Evolutionary conservation across 2,888 invertebrate species (phyloP), one percentile per base, ranked within the genome.

Genomic region (Trissoscelio sp.): DNA sequence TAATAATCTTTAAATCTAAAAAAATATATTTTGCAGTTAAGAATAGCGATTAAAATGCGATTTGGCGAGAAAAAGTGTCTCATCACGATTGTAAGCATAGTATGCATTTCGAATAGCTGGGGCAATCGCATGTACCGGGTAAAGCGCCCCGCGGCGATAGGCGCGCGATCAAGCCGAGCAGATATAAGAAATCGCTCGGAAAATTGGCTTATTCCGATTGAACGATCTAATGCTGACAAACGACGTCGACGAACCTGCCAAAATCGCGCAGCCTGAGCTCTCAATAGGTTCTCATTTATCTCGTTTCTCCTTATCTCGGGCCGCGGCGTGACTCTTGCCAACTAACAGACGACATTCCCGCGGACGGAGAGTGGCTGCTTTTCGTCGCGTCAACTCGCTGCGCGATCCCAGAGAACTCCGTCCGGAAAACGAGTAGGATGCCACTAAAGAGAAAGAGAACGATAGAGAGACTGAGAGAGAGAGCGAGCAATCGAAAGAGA

Each of bases 191-290:
- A 90, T 89, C 87, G 88, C 83, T 88, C 73, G 89, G 89, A 89
- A 90, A 90, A 90, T 90, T 89, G 89, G 88, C 87, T 89, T 89
- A 89, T 89, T 88, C 88, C 88, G 85, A 87, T 86, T 85, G 87
- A 85, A 81, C 87, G 85, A 83, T 83, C 85, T 86, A 87, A 87
- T 84, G 84, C 85, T 88, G 88, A 89, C 86, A 88, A 88, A 89
- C 86, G 87, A 86, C 86, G 83, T 85, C 84, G 85, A 84, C 81
- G 86, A 82, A 84, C 85, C 82, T 85, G 83, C 83, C 84, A 83
- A 86, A 87, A 86, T 86, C 83, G 81, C 84, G 42, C 67, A 48
- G 57, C 22, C 62, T 55, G 66, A 67, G 67, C 77, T 60, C 72
- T 81, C 77, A 79, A 77, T 79, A 69, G 69, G 28, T 39, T 64